A percentile compares a stretch with the other conserved stretches of the same genome.
Evolutionary conservation across 1,140 invertebrate species (phyloP).

Genomic region (Aphidius gifuensis): DNA sequence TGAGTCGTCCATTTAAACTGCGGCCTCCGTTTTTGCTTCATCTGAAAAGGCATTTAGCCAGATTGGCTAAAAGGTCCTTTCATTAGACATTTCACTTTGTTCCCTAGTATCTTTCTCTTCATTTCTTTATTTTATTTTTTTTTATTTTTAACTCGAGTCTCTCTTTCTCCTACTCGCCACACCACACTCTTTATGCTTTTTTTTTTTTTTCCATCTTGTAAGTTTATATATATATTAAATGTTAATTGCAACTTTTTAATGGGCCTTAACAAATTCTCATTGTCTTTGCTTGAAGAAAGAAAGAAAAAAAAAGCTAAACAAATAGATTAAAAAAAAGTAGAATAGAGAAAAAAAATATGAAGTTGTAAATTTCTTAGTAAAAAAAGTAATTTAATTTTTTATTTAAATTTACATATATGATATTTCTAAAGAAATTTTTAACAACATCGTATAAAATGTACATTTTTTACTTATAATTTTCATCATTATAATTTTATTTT

Average conservation of each 20-base stretch:
- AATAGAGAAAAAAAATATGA: slow-evolving; percentile 14
- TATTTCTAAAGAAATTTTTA: too few relatives aligned
- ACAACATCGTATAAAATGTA: too few relatives aligned
- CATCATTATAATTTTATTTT: too few relatives aligned
- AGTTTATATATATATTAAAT: slow-evolving; percentile 53
- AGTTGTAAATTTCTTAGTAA: neutral
- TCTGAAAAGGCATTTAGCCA: slow-evolving; percentile 52
- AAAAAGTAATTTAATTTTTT: too few relatives aligned
- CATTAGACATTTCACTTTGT: slow-evolving; percentile 48
- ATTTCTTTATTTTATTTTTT: slow-evolving; percentile 25
- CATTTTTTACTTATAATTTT: too few relatives aligned
- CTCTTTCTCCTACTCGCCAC: too few relatives aligned
- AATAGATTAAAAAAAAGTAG: slow-evolving; percentile 8
- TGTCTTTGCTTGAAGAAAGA: slow-evolving; percentile 19
- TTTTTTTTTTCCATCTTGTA: slow-evolving; percentile 29
- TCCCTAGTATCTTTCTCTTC: slow-evolving; percentile 26
- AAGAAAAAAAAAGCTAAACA: slow-evolving; percentile 7
- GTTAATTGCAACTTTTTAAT: slow-evolving; percentile 56
- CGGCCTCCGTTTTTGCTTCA: slow-evolving; percentile 27
- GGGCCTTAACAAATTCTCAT: slow-evolving; percentile 33
- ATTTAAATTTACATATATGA: too few relatives aligned
- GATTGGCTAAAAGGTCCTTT: slow-evolving; percentile 50
- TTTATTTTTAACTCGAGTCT: slow-evolving; percentile 20
- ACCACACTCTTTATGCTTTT: slow-evolving; percentile 2
- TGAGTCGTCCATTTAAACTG: slow-evolving; percentile 48